Percentiles rank a stretch among this genome's conserved stretches.
Evolutionary conservation across 1,140 invertebrate genomes (phyloP).

Genomic region (Gryllus bimaculatus): DNA sequence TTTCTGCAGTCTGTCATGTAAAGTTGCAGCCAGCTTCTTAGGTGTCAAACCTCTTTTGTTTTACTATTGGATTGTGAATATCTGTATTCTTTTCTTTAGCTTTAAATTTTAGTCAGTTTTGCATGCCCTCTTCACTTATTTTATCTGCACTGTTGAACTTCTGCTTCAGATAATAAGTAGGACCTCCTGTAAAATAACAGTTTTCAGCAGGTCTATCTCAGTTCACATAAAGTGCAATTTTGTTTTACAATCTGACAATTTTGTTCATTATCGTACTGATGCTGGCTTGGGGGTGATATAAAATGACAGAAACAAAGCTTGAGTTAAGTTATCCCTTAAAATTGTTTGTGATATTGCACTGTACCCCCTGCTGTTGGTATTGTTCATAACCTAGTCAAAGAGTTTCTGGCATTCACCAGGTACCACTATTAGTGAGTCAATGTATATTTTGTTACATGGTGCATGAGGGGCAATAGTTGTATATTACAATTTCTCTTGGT

Average conservation of each 20-base stretch:
- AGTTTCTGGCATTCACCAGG: neutral
- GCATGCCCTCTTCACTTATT: slow-evolving; percentile 9
- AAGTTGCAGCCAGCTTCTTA: neutral
- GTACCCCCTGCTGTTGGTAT: neutral
- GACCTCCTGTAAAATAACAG: neutral
- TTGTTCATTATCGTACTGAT: neutral
- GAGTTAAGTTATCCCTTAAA: neutral
- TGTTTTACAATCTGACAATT: neutral
- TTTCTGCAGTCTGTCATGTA: neutral
- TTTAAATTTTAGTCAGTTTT: slow-evolving; percentile 8
- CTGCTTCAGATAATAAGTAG: slow-evolving; percentile 9
- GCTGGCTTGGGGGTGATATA: neutral
- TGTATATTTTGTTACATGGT: slow-evolving; percentile 8
- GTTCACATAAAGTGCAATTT: neutral
- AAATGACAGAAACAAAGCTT: too few species aligned
- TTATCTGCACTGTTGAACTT: slow-evolving; percentile 7
- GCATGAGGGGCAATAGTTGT: neutral
- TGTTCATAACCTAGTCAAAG: slow-evolving; percentile 4
- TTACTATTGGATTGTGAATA: slow-evolving; percentile 15
- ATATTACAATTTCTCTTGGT: slow-evolving; percentile 8
- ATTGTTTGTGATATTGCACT: neutral
- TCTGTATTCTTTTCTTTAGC: slow-evolving; percentile 11
- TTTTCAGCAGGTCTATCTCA: neutral
- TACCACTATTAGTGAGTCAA: neutral
- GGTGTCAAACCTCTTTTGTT: slow-evolving; percentile 5